phyloP scores from a whole-genome alignment of 2,113 vertebrate genomes.

The Nycticryphes semicollaris region DNA sequence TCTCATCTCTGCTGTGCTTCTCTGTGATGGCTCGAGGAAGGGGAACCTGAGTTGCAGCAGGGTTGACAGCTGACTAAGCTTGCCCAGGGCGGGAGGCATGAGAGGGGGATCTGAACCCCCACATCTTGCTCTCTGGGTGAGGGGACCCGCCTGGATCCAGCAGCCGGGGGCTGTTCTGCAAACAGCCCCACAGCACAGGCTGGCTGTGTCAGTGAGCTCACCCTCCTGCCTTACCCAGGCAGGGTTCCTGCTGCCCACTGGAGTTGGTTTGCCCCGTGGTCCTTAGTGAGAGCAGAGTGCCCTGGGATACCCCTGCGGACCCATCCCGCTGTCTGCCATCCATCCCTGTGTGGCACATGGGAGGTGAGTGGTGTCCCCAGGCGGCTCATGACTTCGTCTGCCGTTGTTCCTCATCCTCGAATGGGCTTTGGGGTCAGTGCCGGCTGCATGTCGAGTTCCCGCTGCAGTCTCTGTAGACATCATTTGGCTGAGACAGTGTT shows the following conservation, averaged over 20 bases:
- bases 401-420: background rate
- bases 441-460: background rate
- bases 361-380: background rate
- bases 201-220: fast-evolving
- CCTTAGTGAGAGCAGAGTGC: background rate
- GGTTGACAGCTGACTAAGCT: fast-evolving
- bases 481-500: background rate
- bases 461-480: background rate
- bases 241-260: background rate
- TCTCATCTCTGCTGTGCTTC: background rate
- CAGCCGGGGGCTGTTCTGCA: background rate
- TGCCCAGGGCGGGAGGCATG: background rate
- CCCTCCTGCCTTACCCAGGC: background rate
- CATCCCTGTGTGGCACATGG: fast-evolving
- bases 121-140: background rate
- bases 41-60: background rate
- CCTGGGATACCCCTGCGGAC: background rate
- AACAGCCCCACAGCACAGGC: background rate
- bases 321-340: background rate
- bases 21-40: background rate
- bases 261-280: fast-evolving
- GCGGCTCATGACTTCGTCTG: background rate
- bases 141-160: background rate
- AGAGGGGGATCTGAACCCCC: background rate
- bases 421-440: background rate